Percentiles rank a stretch among this genome's conserved stretches.
Conservation (phyloP, 2,888 invertebrate species). For the Ophioninae sp. region DNA sequence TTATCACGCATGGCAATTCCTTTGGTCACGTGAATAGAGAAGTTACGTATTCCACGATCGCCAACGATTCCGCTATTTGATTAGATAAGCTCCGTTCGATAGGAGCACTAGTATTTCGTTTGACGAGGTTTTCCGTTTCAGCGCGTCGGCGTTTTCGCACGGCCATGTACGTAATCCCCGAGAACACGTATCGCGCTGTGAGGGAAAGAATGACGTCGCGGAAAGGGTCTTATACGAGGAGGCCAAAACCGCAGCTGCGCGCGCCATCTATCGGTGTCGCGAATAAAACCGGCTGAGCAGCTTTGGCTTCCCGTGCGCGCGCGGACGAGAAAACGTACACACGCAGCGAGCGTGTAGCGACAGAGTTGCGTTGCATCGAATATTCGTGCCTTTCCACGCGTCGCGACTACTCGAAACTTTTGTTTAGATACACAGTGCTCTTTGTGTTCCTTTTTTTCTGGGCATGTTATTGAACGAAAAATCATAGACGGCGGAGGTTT, state of each 20-base stretch:
- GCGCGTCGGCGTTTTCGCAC: conserved; percentile 7
- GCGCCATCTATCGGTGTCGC: conserved; percentile 34
- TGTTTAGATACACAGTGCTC: background rate
- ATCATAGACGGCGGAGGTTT: background rate
- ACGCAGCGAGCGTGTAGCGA: background rate
- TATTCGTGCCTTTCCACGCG: background rate
- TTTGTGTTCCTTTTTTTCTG: background rate
- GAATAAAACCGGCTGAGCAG: conserved; percentile 36
- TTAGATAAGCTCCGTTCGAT: conserved; percentile 32
- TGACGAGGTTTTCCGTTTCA: conserved; percentile 13
- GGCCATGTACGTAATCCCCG: background rate
- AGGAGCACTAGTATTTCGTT: background rate
- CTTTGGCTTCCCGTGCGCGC: conserved; percentile 47
- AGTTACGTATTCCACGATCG: conserved; percentile 17
- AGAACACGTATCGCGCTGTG: background rate
- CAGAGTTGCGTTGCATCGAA: background rate
- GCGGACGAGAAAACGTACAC: conserved; percentile 9
- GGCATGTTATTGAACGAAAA: background rate
- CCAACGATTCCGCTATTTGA: conserved; percentile 1
- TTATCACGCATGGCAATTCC: background rate
- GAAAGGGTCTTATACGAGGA: background rate
- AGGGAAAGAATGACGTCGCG: conserved; percentile 35
- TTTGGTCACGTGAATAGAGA: conserved; percentile 1
- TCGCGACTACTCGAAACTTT: background rate
- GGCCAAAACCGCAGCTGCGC: conserved; percentile 38